Conservation (phyloP, 2,888 invertebrate species). For the Heliconius ethilla region DNA sequence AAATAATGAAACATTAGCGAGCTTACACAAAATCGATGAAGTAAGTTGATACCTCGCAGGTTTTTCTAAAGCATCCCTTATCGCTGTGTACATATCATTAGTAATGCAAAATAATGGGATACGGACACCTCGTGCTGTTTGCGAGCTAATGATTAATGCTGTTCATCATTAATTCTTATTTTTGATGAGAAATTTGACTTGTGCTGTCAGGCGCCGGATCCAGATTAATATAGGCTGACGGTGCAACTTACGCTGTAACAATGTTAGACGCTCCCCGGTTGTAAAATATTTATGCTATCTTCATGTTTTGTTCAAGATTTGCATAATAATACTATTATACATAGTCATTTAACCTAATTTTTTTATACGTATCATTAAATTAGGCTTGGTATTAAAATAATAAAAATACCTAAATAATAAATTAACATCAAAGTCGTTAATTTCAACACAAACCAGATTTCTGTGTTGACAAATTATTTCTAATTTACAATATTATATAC, state of each 20-base stretch:
- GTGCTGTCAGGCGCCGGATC: slow-evolving; percentile 78
- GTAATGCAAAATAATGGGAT: slow-evolving; percentile 83
- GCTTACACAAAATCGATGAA: slow-evolving; percentile 55
- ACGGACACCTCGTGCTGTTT: slow-evolving; percentile 81
- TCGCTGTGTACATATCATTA: slow-evolving; percentile 80
- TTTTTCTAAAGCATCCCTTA: slow-evolving; percentile 75
- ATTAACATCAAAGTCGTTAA: neutral
- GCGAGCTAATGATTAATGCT: slow-evolving; percentile 80
- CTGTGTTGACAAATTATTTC: neutral
- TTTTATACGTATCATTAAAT: neutral
- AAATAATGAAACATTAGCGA: slow-evolving; percentile 50
- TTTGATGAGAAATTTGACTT: slow-evolving; percentile 83
- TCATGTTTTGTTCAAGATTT: slow-evolving; percentile 40
- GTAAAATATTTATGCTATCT: slow-evolving; percentile 44
- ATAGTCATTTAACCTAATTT: neutral
- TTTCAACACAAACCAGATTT: neutral
- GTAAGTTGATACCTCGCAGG: slow-evolving; percentile 65
- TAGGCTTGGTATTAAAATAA: neutral
- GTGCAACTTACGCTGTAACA: slow-evolving; percentile 75
- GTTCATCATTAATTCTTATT: slow-evolving; percentile 81
- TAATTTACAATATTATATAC: neutral
- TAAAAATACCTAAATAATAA: neutral
- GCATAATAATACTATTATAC: slow-evolving; percentile 17
- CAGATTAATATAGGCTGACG: slow-evolving; percentile 81
- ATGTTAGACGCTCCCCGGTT: slow-evolving; percentile 53